phyloP scores from a whole-genome alignment of 2,797 vertebrate genomes.

The Falco biarmicus region DNA sequence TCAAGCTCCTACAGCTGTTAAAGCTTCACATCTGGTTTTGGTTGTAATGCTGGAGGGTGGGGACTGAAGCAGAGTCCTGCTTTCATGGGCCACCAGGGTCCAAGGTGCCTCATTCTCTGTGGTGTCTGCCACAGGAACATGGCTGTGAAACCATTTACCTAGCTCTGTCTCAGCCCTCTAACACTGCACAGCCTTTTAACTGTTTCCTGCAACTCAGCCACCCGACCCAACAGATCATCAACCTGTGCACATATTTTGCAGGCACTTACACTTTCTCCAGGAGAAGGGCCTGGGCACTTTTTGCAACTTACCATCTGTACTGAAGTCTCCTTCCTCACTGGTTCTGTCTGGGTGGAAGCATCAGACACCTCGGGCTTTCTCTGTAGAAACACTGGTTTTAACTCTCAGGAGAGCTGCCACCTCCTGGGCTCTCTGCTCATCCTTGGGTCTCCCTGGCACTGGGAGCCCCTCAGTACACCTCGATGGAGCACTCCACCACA shows the following conservation, averaged over 20 bases:
- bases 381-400: neutral
- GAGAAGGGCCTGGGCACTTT: too few species aligned
- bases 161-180: neutral
- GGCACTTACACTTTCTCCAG: too few species aligned
- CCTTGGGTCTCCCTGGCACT: neutral
- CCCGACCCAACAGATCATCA: neutral
- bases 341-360: too few species aligned
- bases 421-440: neutral
- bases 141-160: neutral
- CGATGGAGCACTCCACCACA: neutral
- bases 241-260: too few species aligned
- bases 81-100: too few species aligned
- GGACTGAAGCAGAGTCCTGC: too few species aligned
- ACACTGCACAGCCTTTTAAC: neutral
- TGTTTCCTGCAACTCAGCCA: neutral
- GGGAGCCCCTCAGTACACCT: neutral
- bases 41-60: too few species aligned
- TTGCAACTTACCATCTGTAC: too few species aligned
- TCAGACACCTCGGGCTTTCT: neutral
- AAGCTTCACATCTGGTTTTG: too few species aligned
- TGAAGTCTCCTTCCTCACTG: too few species aligned
- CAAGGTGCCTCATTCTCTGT: neutral
- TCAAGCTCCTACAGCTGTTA: neutral
- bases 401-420: neutral
- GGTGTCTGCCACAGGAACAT: neutral